These are phyloP conservation scores for Pristionchus arcanus DNA, from an alignment of 2,888 invertebrate species.

Conservation along the genomic window DNA sequence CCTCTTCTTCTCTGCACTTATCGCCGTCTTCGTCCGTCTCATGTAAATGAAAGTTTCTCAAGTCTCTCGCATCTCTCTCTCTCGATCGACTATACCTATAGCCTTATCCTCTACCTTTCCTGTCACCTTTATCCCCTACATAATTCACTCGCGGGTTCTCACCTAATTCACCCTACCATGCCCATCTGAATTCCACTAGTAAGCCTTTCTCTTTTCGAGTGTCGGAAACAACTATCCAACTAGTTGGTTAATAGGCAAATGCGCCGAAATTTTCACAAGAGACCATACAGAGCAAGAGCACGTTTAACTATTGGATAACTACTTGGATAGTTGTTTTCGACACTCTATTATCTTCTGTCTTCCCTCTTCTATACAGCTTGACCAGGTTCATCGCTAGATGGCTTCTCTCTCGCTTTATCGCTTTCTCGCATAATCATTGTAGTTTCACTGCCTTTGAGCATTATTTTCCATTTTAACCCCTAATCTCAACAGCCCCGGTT, in stretches of 20 bases:
- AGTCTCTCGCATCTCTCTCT: neutral
- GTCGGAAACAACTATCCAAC: too few species aligned
- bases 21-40: neutral
- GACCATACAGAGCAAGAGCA: too few species aligned
- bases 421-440: conserved; percentile 19
- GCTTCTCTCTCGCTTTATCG: neutral
- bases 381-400: conserved; percentile 36
- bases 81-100: neutral
- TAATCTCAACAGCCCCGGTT: neutral
- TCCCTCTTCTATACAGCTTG: neutral
- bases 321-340: too few species aligned
- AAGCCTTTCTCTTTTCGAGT: conserved; percentile 43
- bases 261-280: too few species aligned
- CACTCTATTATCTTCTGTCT: neutral
- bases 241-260: too few species aligned
- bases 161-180: neutral
- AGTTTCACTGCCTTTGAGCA: conserved; percentile 14
- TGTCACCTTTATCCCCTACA: conserved; percentile 17
- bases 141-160: conserved; percentile 38
- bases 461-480: neutral
- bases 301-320: neutral
- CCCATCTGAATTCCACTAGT: conserved; percentile 40
- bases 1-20: conserved; percentile 11
- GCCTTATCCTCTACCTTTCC: neutral
- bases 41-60: conserved; percentile 1